Conservation (phyloP, 2,888 invertebrate species). For the Parapristionchus giblindavisi region DNA sequence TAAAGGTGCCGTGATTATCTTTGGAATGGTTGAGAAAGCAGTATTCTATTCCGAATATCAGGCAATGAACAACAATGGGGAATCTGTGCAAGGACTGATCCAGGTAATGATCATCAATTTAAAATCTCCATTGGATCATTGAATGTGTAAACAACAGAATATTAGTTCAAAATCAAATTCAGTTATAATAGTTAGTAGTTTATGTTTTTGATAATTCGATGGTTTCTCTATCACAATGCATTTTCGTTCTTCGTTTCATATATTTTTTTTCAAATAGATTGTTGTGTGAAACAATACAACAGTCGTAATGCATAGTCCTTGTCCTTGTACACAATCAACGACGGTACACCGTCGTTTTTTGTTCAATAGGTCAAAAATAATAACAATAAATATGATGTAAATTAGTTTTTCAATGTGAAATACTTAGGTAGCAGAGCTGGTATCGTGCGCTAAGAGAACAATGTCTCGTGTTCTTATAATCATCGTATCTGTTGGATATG, state of each 20-base stretch:
- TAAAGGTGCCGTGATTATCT: slow-evolving; percentile 67
- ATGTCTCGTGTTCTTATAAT: slow-evolving; percentile 91
- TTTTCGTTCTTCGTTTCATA: slow-evolving; percentile 2
- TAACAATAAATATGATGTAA: not conserved
- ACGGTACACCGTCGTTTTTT: not conserved
- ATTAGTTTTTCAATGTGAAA: not conserved
- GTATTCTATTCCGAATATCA: slow-evolving; percentile 90
- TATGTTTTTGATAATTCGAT: not conserved
- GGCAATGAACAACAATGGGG: slow-evolving; percentile 79
- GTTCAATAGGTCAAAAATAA: not conserved
- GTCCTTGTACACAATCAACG: too few species aligned
- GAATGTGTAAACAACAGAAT: not conserved
- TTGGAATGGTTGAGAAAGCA: slow-evolving; percentile 77
- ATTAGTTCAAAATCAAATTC: too few species aligned
- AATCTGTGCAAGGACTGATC: slow-evolving; percentile 71
- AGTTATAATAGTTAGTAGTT: too few species aligned
- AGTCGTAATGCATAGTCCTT: too few species aligned
- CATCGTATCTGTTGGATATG: slow-evolving; percentile 92
- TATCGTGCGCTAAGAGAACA: slow-evolving; percentile 89
- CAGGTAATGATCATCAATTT: slow-evolving; percentile 53
- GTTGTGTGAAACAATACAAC: too few species aligned
- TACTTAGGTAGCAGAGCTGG: slow-evolving; percentile 82
- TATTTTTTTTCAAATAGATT: too few species aligned
- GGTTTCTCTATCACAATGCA: too few species aligned
- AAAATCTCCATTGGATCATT: not conserved